Evolutionary conservation across 2,888 invertebrate genomes (phyloP).

Genomic region (Idaea dimidiata): DNA sequence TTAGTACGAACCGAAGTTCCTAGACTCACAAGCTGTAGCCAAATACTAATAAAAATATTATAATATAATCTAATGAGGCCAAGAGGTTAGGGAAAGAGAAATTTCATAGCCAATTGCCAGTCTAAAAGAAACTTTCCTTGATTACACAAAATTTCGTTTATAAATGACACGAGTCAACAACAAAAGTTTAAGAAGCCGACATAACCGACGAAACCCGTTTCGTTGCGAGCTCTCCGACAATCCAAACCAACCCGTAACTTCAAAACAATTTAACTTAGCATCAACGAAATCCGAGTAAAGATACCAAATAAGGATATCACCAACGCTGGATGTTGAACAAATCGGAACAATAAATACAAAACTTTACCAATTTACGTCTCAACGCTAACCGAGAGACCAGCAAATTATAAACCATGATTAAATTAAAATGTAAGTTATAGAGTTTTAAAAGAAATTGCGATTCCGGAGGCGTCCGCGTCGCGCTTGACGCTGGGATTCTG

Average conservation of each 20-base stretch:
- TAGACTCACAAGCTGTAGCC: too few relatives aligned
- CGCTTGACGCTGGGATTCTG: conserved; percentile 38
- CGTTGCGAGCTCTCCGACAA: neutral
- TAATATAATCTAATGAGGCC: neutral
- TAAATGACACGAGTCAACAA: neutral
- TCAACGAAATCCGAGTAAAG: conserved; percentile 2
- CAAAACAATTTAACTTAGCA: conserved; percentile 3
- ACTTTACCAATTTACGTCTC: conserved; percentile 67
- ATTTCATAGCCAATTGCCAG: neutral
- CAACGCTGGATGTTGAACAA: conserved; percentile 50
- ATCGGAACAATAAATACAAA: conserved; percentile 69
- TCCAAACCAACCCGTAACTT: neutral
- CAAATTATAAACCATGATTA: conserved; percentile 72
- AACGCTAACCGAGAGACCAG: conserved; percentile 44
- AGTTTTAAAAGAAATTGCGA: conserved; percentile 68
- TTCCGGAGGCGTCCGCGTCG: conserved; percentile 52
- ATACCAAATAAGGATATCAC: conserved; percentile 40
- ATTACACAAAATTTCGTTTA: neutral
- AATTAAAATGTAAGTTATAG: conserved; percentile 72
- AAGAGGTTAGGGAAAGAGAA: neutral
- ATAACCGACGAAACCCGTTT: neutral
- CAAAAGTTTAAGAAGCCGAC: neutral
- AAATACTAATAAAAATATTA: neutral
- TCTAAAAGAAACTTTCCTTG: neutral
- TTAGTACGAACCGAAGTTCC: neutral